Percentiles rank a stretch among this genome's conserved stretches.
These are phyloP conservation scores for Chloromyia formosa DNA, from an alignment of 2,888 invertebrate genomes.

Conservation along the genomic window DNA sequence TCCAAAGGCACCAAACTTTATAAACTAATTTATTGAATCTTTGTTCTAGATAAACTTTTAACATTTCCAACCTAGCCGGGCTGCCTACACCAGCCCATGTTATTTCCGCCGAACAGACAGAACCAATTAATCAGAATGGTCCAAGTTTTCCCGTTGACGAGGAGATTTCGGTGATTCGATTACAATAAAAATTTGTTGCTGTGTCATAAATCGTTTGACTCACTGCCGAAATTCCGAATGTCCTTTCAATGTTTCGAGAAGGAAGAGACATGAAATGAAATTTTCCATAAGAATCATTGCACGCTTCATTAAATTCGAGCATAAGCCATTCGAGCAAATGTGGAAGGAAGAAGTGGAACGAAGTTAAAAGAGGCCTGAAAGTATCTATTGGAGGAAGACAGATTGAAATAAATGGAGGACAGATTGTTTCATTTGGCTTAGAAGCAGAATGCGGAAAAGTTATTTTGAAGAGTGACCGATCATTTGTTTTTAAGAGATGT, in stretches of 20 bases:
- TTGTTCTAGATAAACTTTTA: constrained; percentile 23
- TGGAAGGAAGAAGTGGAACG: no score
- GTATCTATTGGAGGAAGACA: no score
- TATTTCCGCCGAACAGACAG: not conserved
- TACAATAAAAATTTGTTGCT: constrained; percentile 30
- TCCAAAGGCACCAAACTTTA: no score
- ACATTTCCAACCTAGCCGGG: not conserved
- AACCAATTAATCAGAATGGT: constrained; percentile 34
- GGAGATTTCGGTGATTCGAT: constrained; percentile 13
- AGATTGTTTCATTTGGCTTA: no score
- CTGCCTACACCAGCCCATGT: no score
- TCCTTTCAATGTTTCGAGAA: not conserved
- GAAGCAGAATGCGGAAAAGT: no score
- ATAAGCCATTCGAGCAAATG: constrained; percentile 5
- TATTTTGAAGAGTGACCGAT: no score
- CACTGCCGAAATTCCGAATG: not conserved
- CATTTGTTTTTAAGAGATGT: no score
- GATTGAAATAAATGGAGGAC: no score
- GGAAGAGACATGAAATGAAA: constrained; percentile 2
- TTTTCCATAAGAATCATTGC: constrained; percentile 32
- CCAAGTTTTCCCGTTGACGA: constrained; percentile 11
- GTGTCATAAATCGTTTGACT: constrained; percentile 28
- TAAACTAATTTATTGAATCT: constrained; percentile 20
- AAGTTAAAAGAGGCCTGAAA: no score
- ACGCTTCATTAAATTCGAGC: constrained; percentile 28